phyloP scores from a whole-genome alignment of 1,140 invertebrate genomes.

The Littorina saxatilis region DNA sequence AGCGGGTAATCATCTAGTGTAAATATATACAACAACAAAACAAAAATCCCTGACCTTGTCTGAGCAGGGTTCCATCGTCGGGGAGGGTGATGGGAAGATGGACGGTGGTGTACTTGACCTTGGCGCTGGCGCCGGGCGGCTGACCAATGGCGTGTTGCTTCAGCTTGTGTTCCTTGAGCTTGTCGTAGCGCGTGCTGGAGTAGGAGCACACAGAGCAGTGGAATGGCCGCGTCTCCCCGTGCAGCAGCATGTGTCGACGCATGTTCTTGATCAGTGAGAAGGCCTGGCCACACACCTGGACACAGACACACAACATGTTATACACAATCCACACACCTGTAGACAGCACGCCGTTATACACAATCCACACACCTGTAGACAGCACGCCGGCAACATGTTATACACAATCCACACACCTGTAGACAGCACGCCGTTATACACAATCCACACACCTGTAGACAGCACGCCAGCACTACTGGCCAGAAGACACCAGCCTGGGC shows the following conservation, averaged over 20 bases:
- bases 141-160: conserved; percentile 66
- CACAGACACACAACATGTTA: too few relatives aligned
- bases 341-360: too few relatives aligned
- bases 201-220: conserved; percentile 77
- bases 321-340: too few relatives aligned
- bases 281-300: conserved; percentile 78
- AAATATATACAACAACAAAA: too few relatives aligned
- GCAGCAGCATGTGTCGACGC: conserved; percentile 69
- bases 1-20: too few relatives aligned
- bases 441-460: too few relatives aligned
- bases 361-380: conserved; percentile 79
- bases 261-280: conserved; percentile 72
- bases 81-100: conserved; percentile 8
- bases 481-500: too few relatives aligned
- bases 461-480: too few relatives aligned
- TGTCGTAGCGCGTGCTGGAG: conserved; percentile 78
- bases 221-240: conserved; percentile 57
- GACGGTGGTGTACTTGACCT: conserved; percentile 28
- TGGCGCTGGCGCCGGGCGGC: conserved; percentile 51
- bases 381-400: too few relatives aligned
- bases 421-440: too few relatives aligned
- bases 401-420: too few relatives aligned
- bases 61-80: conserved; percentile 19
- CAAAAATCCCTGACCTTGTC: too few relatives aligned
- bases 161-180: conserved; percentile 78